These are phyloP conservation scores for Thereva unica DNA, from an alignment of 2,888 invertebrate species.

Conservation along the genomic window DNA sequence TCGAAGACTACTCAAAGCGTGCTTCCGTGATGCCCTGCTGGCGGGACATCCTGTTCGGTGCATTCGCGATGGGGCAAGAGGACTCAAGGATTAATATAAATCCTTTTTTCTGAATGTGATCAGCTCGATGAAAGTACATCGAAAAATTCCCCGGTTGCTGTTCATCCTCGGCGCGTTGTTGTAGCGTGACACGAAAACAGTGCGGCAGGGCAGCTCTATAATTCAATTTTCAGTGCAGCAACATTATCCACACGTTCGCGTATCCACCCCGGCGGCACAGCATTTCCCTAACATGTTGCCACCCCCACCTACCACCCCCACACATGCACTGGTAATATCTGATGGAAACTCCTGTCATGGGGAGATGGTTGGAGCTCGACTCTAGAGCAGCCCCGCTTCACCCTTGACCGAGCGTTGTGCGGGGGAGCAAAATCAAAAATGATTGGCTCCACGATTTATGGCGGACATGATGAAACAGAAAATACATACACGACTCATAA, in stretches of 20 bases:
- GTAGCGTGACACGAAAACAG: background rate
- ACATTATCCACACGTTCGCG: constrained; percentile 32
- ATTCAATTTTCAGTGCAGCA: constrained; percentile 33
- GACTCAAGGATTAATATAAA: too few relatives aligned
- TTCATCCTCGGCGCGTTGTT: too few relatives aligned
- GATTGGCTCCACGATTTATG: constrained; percentile 36
- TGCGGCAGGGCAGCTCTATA: constrained; percentile 9
- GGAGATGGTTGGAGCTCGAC: background rate
- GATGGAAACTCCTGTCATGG: background rate
- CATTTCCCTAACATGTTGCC: background rate
- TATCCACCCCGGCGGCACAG: background rate
- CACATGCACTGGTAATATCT: constrained; percentile 1
- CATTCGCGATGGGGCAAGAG: too few relatives aligned
- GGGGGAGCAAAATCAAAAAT: constrained; percentile 35
- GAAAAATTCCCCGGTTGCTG: too few relatives aligned
- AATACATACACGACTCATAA: constrained; percentile 30
- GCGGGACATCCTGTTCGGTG: too few relatives aligned
- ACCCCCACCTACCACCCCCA: background rate
- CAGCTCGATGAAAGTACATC: too few relatives aligned
- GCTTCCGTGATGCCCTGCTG: too few relatives aligned
- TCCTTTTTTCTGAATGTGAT: too few relatives aligned
- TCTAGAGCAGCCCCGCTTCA: constrained; percentile 5
- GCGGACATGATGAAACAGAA: constrained; percentile 35
- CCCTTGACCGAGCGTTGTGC: background rate
- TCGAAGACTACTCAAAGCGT: too few relatives aligned